Percentiles rank a stretch among this genome's conserved stretches.
phyloP scores from a whole-genome alignment of 1,140 invertebrate genomes.

The Drosophila orosa region DNA sequence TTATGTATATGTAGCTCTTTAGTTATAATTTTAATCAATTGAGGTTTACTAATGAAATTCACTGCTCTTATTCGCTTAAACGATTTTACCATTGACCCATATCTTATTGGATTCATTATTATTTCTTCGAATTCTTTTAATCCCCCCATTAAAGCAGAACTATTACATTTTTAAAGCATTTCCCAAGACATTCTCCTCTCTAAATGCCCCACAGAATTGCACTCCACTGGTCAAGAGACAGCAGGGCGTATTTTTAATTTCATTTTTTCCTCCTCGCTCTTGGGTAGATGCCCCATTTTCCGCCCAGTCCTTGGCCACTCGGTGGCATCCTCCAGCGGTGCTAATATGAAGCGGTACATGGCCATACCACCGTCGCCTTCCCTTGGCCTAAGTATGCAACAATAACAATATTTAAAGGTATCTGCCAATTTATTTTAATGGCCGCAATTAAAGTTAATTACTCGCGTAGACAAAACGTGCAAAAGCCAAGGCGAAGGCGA shows the following conservation, averaged over 20 bases:
- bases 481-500: conserved; percentile 59
- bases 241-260: conserved; percentile 44
- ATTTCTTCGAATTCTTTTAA: background rate
- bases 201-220: conserved; percentile 22
- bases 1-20: background rate
- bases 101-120: background rate
- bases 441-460: conserved; percentile 84
- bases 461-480: conserved; percentile 84
- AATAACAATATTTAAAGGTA: conserved; percentile 84
- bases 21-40: background rate
- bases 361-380: conserved; percentile 5
- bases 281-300: conserved; percentile 13
- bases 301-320: conserved; percentile 2
- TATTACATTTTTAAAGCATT: conserved; percentile 8
- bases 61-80: too few relatives aligned
- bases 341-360: conserved; percentile 40
- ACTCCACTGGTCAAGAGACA: conserved; percentile 27
- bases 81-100: too few relatives aligned
- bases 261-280: conserved; percentile 36
- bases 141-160: background rate
- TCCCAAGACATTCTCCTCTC: background rate
- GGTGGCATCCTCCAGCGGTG: conserved; percentile 11
- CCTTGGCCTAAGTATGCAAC: conserved; percentile 69
- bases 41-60: too few relatives aligned
- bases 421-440: conserved; percentile 84